These are phyloP conservation scores for Eupeodes latifasciatus DNA, from an alignment of 2,888 invertebrate species.

Conservation along the genomic window DNA sequence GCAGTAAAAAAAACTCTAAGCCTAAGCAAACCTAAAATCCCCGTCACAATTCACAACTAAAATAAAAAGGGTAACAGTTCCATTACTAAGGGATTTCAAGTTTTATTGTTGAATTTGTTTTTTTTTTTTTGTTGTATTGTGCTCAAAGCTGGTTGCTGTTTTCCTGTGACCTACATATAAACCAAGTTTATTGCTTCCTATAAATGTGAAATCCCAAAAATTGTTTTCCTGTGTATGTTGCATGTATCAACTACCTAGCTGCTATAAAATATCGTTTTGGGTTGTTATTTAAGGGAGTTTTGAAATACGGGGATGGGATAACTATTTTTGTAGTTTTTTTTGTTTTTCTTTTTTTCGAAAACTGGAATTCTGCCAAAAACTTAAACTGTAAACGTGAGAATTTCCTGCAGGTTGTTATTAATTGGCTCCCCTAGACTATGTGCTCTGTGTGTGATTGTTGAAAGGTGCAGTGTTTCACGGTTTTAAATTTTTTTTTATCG, in stretches of 20 bases:
- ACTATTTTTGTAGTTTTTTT: not conserved
- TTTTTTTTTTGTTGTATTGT: not conserved
- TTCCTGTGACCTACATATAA: slow-evolving; percentile 69
- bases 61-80: slow-evolving; percentile 50
- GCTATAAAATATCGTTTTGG: slow-evolving; percentile 13
- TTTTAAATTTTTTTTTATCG: slow-evolving; percentile 22
- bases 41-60: slow-evolving; percentile 1
- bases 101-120: slow-evolving; percentile 30
- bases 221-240: slow-evolving; percentile 4
- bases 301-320: not conserved
- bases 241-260: no score
- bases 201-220: slow-evolving; percentile 33
- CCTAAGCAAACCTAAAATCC: not conserved
- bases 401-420: slow-evolving; percentile 63
- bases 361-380: slow-evolving; percentile 65
- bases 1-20: slow-evolving; percentile 1
- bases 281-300: slow-evolving; percentile 16
- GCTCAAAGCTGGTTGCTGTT: slow-evolving; percentile 29
- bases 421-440: slow-evolving; percentile 59
- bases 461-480: slow-evolving; percentile 21
- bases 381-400: slow-evolving; percentile 65
- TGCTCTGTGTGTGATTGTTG: not conserved
- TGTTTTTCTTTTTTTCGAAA: slow-evolving; percentile 32
- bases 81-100: slow-evolving; percentile 13
- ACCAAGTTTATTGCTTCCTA: slow-evolving; percentile 43